Conservation (phyloP, 2,888 invertebrate species). For the Stenchaetothrips biformis region DNA sequence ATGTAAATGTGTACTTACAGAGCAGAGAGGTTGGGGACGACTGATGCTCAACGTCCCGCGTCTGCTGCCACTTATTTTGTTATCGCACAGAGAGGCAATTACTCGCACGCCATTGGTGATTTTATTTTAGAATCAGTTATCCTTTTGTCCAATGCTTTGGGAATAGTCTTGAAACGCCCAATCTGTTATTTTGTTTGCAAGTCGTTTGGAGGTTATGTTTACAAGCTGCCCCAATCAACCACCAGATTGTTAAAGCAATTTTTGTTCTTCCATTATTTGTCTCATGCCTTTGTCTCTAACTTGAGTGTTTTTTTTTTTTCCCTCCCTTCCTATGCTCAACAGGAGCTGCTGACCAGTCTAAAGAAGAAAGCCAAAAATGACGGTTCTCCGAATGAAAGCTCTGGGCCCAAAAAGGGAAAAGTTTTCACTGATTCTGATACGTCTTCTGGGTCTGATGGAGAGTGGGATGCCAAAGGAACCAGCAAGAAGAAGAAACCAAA, state of each 20-base stretch:
- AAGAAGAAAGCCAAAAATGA: conserved; percentile 42
- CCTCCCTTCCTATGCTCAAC: not conserved
- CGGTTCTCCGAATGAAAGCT: conserved; percentile 35
- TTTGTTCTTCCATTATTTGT: not conserved
- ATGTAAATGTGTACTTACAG: too few relatives aligned
- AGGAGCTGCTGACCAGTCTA: conserved; percentile 42
- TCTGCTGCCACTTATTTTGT: too few relatives aligned
- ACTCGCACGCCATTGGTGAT: too few relatives aligned
- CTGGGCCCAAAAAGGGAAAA: conserved; percentile 34
- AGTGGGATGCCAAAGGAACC: conserved; percentile 48
- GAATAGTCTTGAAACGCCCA: too few relatives aligned
- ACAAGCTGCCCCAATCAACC: not conserved
- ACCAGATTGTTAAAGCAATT: not conserved
- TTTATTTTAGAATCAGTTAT: too few relatives aligned
- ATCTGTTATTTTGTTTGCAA: not conserved
- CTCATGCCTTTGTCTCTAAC: not conserved
- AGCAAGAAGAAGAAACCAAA: conserved; percentile 46
- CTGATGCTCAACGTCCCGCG: too few relatives aligned
- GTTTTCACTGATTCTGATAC: conserved; percentile 46
- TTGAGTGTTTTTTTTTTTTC: not conserved
- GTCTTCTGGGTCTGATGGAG: conserved; percentile 52
- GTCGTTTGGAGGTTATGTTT: conserved; percentile 26
- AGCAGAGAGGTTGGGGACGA: too few relatives aligned
- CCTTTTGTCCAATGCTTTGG: too few relatives aligned
- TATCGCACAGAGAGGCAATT: too few relatives aligned